These are phyloP conservation scores for Eupithecia vulgata DNA, from an alignment of 2,888 invertebrate genomes.

Conservation along the genomic window DNA sequence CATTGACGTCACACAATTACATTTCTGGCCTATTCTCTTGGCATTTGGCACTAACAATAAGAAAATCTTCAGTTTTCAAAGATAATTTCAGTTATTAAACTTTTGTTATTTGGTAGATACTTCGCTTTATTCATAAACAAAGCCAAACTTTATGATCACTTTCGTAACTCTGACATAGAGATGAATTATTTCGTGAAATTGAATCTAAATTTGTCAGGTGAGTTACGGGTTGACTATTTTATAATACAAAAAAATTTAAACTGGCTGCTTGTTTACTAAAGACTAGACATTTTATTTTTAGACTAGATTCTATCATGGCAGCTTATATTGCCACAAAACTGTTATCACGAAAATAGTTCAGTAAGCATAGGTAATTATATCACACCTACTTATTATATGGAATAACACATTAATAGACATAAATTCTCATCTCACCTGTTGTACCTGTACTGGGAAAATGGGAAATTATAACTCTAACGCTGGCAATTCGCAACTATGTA, in stretches of 20 bases:
- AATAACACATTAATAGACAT: neutral
- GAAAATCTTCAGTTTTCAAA: neutral
- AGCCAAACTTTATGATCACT: neutral
- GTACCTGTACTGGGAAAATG: too few species aligned
- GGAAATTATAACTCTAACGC: too few species aligned
- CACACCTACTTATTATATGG: neutral
- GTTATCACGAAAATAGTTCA: neutral
- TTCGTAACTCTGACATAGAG: neutral
- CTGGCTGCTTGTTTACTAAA: neutral
- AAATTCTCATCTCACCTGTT: too few species aligned
- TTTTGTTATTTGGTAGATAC: neutral
- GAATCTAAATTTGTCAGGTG: neutral
- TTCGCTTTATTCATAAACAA: neutral
- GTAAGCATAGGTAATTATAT: neutral
- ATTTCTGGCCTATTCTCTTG: neutral
- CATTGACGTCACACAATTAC: neutral
- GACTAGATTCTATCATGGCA: neutral
- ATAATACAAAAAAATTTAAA: neutral
- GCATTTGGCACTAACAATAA: neutral
- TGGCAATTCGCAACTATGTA: too few species aligned
- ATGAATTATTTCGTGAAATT: neutral
- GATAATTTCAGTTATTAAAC: neutral
- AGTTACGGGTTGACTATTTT: neutral
- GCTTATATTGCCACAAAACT: neutral
- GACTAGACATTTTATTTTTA: neutral